phyloP scores from a whole-genome alignment of 2,113 vertebrate species.

The Natator depressus region DNA sequence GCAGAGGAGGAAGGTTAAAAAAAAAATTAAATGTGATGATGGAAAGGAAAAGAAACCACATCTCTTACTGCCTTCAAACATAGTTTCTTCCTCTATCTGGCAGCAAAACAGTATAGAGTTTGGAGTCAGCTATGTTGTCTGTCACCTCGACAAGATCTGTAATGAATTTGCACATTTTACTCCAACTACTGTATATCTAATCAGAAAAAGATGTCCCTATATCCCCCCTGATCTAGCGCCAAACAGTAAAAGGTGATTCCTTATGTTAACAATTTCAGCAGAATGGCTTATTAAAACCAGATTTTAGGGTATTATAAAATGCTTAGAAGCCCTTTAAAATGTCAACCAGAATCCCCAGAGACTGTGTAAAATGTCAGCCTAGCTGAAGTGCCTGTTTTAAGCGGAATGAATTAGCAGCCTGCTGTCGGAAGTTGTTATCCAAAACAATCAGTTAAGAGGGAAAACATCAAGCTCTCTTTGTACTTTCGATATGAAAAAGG shows the following conservation, averaged over 20 bases:
- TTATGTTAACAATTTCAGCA: constrained; percentile 91
- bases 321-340: constrained; percentile 99
- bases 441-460: constrained; percentile 92
- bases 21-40: constrained; percentile 38
- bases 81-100: constrained; percentile 52
- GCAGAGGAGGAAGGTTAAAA: constrained; percentile 45
- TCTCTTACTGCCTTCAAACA: constrained; percentile 32
- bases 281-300: constrained; percentile 98
- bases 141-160: constrained; percentile 85
- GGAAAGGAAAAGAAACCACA: constrained; percentile 53
- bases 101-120: constrained; percentile 55
- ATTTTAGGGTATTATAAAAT: constrained; percentile 98
- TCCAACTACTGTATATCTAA: constrained; percentile 97
- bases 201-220: constrained; percentile 96
- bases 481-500: constrained; percentile 77
- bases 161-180: constrained; percentile 90
- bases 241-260: constrained; percentile 89
- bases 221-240: constrained; percentile 82
- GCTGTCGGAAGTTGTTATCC: constrained; percentile 90
- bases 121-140: constrained; percentile 64
- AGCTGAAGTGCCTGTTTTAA: constrained; percentile 95
- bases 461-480: constrained; percentile 81
- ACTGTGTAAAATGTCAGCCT: constrained; percentile 95
- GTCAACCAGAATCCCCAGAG: constrained; percentile 96
- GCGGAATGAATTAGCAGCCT: constrained; percentile 97